phyloP scores from a whole-genome alignment of 2,113 vertebrate species.

The Oncorhynchus tshawytscha region DNA sequence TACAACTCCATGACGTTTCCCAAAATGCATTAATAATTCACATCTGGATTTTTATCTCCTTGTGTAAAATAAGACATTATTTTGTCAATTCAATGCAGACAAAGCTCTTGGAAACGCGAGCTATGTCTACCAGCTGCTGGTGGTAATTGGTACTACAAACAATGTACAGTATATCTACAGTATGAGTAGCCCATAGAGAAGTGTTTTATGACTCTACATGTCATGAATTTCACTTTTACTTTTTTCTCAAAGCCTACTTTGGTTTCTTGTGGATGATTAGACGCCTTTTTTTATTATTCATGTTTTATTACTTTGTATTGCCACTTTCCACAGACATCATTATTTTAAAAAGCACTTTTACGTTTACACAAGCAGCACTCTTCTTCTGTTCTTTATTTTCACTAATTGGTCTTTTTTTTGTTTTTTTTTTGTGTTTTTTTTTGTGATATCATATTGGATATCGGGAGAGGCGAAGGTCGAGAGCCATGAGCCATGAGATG shows the following conservation, averaged over 20 bases:
- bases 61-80: neutral
- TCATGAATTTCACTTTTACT: too few relatives aligned
- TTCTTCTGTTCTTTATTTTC: neutral
- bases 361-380: neutral
- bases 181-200: neutral
- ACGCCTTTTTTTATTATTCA: neutral
- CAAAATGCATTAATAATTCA: constrained; percentile 19
- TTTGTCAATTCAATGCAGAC: too few relatives aligned
- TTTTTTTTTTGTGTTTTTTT: too few relatives aligned
- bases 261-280: too few relatives aligned
- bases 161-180: neutral
- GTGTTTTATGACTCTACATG: neutral
- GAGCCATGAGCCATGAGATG: too few relatives aligned
- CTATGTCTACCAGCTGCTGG: constrained; percentile 25
- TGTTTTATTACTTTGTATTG: neutral
- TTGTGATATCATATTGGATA: too few relatives aligned
- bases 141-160: neutral
- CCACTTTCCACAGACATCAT: neutral
- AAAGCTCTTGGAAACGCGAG: neutral
- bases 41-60: constrained; percentile 20
- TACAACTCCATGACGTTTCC: neutral
- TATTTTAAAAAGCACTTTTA: neutral
- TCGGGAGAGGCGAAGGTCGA: too few relatives aligned
- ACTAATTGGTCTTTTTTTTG: too few relatives aligned
- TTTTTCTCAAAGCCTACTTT: too few relatives aligned